Conservation (phyloP, 2,113 vertebrate species). For the Numida meleagris region DNA sequence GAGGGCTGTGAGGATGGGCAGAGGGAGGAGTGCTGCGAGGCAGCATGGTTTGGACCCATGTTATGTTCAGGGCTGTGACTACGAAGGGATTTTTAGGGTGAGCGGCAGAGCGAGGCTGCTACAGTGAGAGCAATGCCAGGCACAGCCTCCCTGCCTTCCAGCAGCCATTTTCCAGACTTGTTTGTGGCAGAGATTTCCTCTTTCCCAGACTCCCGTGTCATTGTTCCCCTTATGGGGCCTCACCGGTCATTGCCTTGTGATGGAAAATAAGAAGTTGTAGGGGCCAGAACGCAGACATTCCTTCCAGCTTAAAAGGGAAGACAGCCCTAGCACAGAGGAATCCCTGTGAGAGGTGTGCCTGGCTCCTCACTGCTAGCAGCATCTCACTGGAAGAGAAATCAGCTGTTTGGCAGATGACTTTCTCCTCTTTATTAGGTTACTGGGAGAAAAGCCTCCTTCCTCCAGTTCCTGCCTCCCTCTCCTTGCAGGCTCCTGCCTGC, state of each 20-base stretch:
- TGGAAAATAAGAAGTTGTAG: slow-evolving; percentile 53
- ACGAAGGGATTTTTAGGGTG: not conserved
- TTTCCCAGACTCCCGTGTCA: slow-evolving; percentile 43
- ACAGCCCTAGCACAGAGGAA: fast-evolving
- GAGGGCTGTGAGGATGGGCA: not conserved
- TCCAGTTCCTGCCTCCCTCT: not conserved
- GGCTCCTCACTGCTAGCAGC: not conserved
- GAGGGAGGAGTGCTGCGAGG: not conserved
- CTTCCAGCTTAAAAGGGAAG: slow-evolving; percentile 43
- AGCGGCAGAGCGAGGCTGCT: not conserved
- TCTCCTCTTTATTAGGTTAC: not conserved
- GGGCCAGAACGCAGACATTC: slow-evolving; percentile 46
- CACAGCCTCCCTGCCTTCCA: not conserved
- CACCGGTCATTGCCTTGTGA: slow-evolving; percentile 48
- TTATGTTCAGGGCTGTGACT: not conserved
- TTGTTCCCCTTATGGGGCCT: slow-evolving; percentile 64
- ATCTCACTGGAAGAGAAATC: not conserved
- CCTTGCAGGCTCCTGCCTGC: not conserved
- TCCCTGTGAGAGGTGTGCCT: not conserved
- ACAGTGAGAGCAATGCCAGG: not conserved
- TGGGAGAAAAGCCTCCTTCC: not conserved
- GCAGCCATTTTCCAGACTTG: slow-evolving; percentile 55
- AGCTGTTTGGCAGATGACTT: slow-evolving; percentile 11
- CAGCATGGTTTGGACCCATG: not conserved
- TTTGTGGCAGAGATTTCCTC: slow-evolving; percentile 41